Conservation (phyloP, 2,888 invertebrate species). For the Erebia epiphron region DNA sequence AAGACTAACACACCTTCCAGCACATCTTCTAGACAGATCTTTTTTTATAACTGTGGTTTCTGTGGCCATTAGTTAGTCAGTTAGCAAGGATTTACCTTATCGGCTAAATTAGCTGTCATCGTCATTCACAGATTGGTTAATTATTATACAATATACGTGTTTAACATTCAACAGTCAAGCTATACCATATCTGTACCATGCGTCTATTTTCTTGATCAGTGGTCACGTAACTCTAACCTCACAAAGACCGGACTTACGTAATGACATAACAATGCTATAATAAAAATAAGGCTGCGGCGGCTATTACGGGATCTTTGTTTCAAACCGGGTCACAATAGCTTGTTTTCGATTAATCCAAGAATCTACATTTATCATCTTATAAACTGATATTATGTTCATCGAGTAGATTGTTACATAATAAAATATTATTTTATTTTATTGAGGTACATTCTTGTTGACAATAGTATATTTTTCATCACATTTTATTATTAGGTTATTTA, state of each 20-base stretch:
- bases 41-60: no score
- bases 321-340: slow-evolving; percentile 30
- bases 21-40: no score
- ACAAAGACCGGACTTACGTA: slow-evolving; percentile 37
- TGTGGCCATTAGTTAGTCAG: no score
- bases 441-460: no score
- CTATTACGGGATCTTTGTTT: slow-evolving; percentile 25
- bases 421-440: no score
- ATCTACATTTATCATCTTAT: neutral
- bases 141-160: neutral
- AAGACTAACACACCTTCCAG: no score
- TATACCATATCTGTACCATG: slow-evolving; percentile 9
- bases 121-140: no score
- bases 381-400: neutral
- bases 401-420: no score
- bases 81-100: no score
- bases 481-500: no score
- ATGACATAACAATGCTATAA: slow-evolving; percentile 35
- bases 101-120: no score
- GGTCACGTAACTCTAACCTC: slow-evolving; percentile 31
- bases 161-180: neutral
- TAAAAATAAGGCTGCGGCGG: slow-evolving; percentile 28
- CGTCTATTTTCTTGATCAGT: slow-evolving; percentile 29
- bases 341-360: slow-evolving; percentile 25
- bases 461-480: no score